Percentiles rank a stretch among this genome's conserved stretches.
phyloP scores from a whole-genome alignment of 2,797 vertebrate species.

The Betta splendens region DNA sequence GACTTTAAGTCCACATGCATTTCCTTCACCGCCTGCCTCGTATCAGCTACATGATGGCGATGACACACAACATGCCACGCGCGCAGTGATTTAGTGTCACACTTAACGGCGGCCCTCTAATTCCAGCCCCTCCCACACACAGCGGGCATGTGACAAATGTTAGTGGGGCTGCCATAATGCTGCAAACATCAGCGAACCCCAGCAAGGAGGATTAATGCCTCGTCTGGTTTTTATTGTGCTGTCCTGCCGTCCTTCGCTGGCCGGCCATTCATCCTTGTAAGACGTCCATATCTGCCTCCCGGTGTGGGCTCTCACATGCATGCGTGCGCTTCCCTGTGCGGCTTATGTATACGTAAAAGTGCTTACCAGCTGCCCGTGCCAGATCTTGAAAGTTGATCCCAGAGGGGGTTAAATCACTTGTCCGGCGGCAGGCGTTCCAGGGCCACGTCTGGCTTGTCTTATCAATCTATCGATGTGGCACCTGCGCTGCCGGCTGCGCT shows the following conservation, averaged over 20 bases:
- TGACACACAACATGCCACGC: conserved; percentile 61
- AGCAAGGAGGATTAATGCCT: conserved; percentile 77
- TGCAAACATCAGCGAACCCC: conserved; percentile 74
- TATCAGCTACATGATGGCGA: conserved; percentile 31
- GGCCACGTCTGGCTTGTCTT: conserved; percentile 79
- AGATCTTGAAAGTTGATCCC: conserved; percentile 58
- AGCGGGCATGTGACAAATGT: conserved; percentile 63
- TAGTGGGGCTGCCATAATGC: conserved; percentile 66
- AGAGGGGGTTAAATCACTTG: conserved; percentile 73
- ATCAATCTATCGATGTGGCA: conserved; percentile 84
- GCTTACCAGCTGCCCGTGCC: conserved; percentile 15
- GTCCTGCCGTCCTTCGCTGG: conserved; percentile 69
- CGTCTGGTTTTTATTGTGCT: conserved; percentile 69
- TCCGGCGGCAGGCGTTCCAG: conserved; percentile 58
- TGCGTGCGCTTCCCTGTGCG: conserved; percentile 3
- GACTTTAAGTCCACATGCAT: neutral
- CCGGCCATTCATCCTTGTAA: conserved; percentile 74
- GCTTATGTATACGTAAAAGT: conserved; percentile 19
- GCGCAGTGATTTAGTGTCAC: conserved; percentile 64
- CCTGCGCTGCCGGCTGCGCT: conserved; percentile 50
- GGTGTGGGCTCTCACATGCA: conserved; percentile 26
- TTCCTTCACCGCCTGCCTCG: conserved; percentile 3
- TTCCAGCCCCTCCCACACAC: conserved; percentile 19
- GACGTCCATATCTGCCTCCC: conserved; percentile 64
- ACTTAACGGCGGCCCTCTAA: conserved; percentile 49